Percentiles rank a stretch among this genome's conserved stretches.
Conservation (phyloP, 2,797 vertebrate genomes). For the Pogonophryne albipinna region DNA sequence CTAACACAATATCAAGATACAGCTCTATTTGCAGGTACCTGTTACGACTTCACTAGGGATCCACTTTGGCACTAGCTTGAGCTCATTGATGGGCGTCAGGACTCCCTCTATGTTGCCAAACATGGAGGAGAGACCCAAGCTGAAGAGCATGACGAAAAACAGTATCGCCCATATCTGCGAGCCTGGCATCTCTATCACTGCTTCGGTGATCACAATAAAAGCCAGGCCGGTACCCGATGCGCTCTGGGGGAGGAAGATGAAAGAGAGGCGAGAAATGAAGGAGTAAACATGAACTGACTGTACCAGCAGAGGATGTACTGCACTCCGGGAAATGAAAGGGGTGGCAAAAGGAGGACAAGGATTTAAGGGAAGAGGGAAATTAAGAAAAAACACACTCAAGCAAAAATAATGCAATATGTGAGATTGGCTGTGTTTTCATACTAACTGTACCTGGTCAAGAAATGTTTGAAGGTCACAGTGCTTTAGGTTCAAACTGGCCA, state of each 20-base stretch:
- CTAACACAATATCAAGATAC: too few relatives aligned
- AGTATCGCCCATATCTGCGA: conserved; percentile 91
- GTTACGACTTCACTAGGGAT: conserved; percentile 86
- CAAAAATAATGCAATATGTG: neutral
- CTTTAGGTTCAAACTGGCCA: conserved; percentile 78
- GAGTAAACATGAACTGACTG: neutral
- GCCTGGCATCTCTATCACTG: conserved; percentile 89
- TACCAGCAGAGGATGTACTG: conserved; percentile 9
- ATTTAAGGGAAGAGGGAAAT: neutral
- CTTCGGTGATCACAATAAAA: conserved; percentile 93
- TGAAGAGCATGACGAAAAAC: conserved; percentile 94
- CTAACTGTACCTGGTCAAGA: conserved; percentile 85
- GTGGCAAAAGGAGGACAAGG: neutral
- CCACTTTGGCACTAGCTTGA: conserved; percentile 82
- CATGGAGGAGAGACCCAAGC: conserved; percentile 93
- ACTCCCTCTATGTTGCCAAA: conserved; percentile 92
- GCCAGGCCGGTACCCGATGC: conserved; percentile 93
- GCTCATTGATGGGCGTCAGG: conserved; percentile 87
- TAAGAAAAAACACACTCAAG: neutral
- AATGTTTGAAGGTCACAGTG: conserved; percentile 86
- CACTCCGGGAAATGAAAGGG: neutral
- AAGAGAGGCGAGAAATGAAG: conserved; percentile 1
- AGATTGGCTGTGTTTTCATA: neutral
- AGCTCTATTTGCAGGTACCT: conserved; percentile 76
- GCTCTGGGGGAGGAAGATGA: conserved; percentile 77